Percentiles rank a stretch among this genome's conserved stretches.
Conservation (phyloP, 2,888 invertebrate species). For the Platerodrilus igneus region DNA sequence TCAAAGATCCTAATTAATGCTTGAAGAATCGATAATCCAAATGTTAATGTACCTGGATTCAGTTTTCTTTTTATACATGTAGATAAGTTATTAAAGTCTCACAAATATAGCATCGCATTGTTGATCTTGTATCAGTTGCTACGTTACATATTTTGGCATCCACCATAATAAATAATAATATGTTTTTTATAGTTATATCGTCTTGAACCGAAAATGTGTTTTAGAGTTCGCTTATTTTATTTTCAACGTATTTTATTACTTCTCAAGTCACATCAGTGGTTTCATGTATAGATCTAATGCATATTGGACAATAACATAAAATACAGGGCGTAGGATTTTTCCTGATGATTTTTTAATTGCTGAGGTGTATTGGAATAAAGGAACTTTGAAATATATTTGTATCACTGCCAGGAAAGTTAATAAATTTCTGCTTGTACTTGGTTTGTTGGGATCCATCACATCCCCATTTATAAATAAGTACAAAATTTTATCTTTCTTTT, state of each 20-base stretch:
- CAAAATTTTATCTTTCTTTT: constrained; percentile 16
- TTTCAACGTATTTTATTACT: constrained; percentile 28
- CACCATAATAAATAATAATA: no score
- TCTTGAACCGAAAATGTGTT: no score
- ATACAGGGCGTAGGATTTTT: no score
- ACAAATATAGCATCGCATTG: constrained; percentile 32
- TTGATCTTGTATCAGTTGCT: constrained; percentile 27
- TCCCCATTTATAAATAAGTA: constrained; percentile 28
- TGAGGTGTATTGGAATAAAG: no score
- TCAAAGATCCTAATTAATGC: constrained; percentile 35
- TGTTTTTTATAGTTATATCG: no score
- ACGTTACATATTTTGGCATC: constrained; percentile 35
- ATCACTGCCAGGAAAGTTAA: constrained; percentile 26
- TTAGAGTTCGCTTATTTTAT: no score
- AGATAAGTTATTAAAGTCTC: constrained; percentile 27
- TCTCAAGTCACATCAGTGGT: constrained; percentile 30
- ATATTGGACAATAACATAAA: constrained; percentile 33
- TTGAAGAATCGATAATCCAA: constrained; percentile 35
- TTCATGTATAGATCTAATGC: constrained; percentile 32
- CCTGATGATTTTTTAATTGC: no score
- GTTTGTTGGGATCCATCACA: constrained; percentile 33
- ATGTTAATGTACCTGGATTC: constrained; percentile 27
- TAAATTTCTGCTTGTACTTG: constrained; percentile 33
- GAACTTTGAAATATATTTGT: constrained; percentile 35
- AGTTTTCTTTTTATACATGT: constrained; percentile 13